Percentiles rank a stretch among this genome's conserved stretches.
Conservation (phyloP, 2,113 vertebrate genomes). For the Willisornis vidua region DNA sequence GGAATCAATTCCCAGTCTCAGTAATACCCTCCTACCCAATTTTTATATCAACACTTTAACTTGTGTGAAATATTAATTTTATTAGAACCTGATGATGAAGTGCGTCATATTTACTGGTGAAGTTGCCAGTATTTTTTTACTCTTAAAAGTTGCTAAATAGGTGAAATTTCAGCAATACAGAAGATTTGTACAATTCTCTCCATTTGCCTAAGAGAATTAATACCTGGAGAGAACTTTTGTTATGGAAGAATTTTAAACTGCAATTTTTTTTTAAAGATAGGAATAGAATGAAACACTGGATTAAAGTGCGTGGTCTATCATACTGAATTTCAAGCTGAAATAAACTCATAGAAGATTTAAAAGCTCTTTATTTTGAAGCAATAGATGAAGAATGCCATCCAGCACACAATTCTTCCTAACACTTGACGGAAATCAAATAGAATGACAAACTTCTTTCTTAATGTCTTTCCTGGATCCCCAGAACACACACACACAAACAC, state of each 20-base stretch:
- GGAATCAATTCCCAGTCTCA: neutral
- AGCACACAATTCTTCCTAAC: neutral
- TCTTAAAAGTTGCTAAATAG: neutral
- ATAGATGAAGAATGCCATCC: neutral
- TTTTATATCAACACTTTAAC: neutral
- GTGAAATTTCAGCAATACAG: neutral
- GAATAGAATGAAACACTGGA: neutral
- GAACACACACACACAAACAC: accelerated
- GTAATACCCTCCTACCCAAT: neutral
- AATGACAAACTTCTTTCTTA: neutral
- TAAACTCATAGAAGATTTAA: neutral
- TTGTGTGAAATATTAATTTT: neutral
- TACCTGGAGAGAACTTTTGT: neutral
- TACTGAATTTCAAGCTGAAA: neutral
- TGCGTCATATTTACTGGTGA: neutral
- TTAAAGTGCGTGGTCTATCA: neutral
- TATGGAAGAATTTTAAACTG: neutral
- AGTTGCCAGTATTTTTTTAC: neutral
- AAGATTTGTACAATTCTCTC: neutral
- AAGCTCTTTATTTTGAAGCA: neutral
- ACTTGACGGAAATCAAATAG: neutral
- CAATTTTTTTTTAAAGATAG: neutral
- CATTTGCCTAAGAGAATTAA: neutral
- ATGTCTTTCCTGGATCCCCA: neutral
- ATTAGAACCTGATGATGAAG: neutral